Conservation (phyloP, 1,140 invertebrate genomes). For the Dufourea novaeangliae region DNA sequence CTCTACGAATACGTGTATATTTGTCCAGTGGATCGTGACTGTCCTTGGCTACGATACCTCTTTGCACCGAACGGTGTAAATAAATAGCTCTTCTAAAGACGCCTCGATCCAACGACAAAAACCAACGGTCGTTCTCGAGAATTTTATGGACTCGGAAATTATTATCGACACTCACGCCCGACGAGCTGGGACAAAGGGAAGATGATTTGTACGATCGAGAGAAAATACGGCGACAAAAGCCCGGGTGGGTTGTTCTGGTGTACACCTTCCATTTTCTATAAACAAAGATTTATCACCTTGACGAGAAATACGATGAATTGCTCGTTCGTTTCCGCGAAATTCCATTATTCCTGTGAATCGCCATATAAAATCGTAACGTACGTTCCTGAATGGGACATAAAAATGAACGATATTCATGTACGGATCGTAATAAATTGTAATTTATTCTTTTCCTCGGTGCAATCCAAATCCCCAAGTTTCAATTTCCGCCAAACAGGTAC, state of each 20-base stretch:
- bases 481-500: not conserved
- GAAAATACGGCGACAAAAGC: too few relatives aligned
- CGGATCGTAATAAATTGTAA: too few relatives aligned
- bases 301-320: too few relatives aligned
- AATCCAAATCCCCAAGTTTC: not conserved
- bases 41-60: not conserved
- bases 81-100: not conserved
- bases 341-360: too few relatives aligned
- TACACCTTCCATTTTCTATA: too few relatives aligned
- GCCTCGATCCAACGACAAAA: not conserved
- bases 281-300: too few relatives aligned
- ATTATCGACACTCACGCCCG: not conserved
- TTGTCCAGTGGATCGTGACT: not conserved
- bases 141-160: not conserved
- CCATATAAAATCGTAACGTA: too few relatives aligned
- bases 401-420: too few relatives aligned
- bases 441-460: not conserved
- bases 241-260: too few relatives aligned
- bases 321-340: too few relatives aligned
- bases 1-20: slow-evolving; percentile 8
- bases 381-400: too few relatives aligned
- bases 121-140: not conserved
- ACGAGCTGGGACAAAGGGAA: not conserved
- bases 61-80: not conserved
- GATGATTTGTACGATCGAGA: too few relatives aligned